A percentile compares a stretch with the other conserved stretches of the same genome.
These are phyloP conservation scores for Drosophila algonquin DNA, from an alignment of 2,888 invertebrate species.

Conservation along the genomic window DNA sequence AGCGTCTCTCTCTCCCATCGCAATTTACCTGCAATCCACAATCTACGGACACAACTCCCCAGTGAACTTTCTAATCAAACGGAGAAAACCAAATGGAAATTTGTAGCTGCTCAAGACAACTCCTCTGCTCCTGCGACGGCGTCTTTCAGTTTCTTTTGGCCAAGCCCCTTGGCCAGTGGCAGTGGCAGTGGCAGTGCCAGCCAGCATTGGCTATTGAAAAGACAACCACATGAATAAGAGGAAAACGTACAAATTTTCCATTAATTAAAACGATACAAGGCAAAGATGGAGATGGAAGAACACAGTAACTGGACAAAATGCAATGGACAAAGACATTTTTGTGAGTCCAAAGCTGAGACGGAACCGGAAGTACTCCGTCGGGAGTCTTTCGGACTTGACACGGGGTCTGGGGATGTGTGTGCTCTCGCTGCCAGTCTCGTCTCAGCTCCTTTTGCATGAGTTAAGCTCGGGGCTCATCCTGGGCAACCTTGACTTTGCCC, in stretches of 20 bases:
- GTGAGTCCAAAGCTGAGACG: constrained; percentile 54
- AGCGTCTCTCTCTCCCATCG: background rate
- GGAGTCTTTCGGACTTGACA: constrained; percentile 56
- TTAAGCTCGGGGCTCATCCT: constrained; percentile 49
- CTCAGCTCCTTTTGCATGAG: constrained; percentile 4
- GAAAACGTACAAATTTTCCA: constrained; percentile 75
- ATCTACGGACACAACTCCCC: constrained; percentile 26
- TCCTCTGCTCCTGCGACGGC: background rate
- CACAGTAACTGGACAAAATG: constrained; percentile 20
- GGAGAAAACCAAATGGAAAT: constrained; percentile 47
- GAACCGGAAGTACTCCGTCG: constrained; percentile 62
- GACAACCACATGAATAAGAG: constrained; percentile 65
- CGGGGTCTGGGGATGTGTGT: constrained; percentile 4
- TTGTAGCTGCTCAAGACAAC: constrained; percentile 29
- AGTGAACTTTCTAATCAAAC: constrained; percentile 59
- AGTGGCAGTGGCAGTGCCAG: background rate
- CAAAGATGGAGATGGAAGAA: constrained; percentile 27
- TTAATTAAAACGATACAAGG: constrained; percentile 75
- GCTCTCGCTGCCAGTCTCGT: background rate
- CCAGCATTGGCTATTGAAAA: constrained; percentile 44
- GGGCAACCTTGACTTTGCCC: constrained; percentile 70
- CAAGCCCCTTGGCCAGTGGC: constrained; percentile 13
- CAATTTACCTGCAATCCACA: background rate
- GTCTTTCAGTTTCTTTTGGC: constrained; percentile 34
- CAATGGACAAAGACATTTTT: constrained; percentile 58